These are phyloP conservation scores for Anguilla japonica DNA, from an alignment of 2,113 vertebrate genomes.

Conservation along the genomic window DNA sequence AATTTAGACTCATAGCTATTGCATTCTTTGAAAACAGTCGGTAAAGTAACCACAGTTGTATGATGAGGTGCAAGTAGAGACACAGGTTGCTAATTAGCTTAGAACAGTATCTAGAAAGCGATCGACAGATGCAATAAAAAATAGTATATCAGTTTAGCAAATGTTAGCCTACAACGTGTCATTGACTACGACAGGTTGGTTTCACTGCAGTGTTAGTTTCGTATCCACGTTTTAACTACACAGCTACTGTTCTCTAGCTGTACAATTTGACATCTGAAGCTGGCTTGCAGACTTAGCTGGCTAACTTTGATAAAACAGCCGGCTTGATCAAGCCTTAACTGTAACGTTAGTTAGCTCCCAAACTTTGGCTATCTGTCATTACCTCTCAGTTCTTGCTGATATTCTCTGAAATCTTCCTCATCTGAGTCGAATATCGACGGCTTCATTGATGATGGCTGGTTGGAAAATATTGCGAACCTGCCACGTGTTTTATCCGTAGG, in stretches of 20 bases:
- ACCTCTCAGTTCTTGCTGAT: constrained; percentile 64
- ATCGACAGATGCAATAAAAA: no score
- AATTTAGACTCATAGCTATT: no score
- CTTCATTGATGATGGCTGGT: constrained; percentile 51
- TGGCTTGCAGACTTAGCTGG: background rate
- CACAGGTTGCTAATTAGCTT: no score
- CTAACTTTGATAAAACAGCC: background rate
- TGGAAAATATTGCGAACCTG: background rate
- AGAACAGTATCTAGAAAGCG: no score
- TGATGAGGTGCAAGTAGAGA: no score
- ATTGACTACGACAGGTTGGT: background rate
- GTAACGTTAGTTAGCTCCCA: no score
- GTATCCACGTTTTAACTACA: no score
- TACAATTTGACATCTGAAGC: background rate
- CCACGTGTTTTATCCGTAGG: background rate
- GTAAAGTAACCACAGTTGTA: no score
- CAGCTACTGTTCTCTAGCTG: background rate
- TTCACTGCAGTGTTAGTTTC: no score
- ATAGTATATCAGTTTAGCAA: no score
- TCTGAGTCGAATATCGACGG: constrained; percentile 55
- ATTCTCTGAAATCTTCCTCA: constrained; percentile 54
- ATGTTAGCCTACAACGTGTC: background rate
- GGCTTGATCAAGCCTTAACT: no score
- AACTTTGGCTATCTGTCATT: constrained; percentile 13
- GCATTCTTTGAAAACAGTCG: no score